phyloP scores from a whole-genome alignment of 1,140 invertebrate genomes.

The Panulirus ornatus region DNA sequence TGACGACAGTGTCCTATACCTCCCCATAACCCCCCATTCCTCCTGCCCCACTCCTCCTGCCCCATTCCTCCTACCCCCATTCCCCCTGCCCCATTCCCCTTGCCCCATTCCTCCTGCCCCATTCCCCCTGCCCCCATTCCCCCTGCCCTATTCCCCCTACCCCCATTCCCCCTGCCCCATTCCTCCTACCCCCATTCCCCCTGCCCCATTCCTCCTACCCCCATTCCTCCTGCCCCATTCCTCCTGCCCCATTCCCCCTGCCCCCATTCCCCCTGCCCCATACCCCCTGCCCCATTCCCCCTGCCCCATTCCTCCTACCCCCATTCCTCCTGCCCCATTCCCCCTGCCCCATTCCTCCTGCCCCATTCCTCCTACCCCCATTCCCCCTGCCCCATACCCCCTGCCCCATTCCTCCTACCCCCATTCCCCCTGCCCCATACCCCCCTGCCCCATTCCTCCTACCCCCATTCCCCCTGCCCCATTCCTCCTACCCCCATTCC shows the following conservation, averaged over 20 bases:
- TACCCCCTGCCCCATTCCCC: too few species aligned
- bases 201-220: background rate
- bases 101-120: background rate
- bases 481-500: background rate
- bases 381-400: too few species aligned
- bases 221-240: too few species aligned
- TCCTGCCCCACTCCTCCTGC: background rate
- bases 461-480: background rate
- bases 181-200: background rate
- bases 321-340: too few species aligned
- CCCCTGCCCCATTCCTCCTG: too few species aligned
- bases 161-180: background rate
- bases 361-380: too few species aligned
- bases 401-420: too few species aligned
- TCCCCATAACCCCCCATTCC: background rate
- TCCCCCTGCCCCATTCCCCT: background rate
- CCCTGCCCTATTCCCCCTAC: background rate
- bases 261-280: background rate
- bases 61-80: background rate
- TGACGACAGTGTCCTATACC: background rate
- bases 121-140: background rate
- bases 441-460: background rate
- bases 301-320: too few species aligned
- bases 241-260: background rate
- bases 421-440: too few species aligned